Conservation (phyloP, 1,140 invertebrate genomes). For the Macrocentrus cingulum region DNA sequence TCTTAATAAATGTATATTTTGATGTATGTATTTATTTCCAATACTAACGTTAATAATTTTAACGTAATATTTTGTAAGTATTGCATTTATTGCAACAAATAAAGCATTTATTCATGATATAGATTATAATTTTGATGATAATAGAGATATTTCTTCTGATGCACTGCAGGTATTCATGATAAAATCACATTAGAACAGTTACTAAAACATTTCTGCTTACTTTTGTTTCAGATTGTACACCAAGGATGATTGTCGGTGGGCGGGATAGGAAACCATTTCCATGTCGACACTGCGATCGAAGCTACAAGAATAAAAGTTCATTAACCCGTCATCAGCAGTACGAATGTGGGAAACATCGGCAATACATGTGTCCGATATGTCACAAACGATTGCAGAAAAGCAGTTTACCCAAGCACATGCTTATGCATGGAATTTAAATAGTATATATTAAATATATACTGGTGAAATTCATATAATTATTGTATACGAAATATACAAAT, state of each 20-base stretch:
- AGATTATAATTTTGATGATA: too few species aligned
- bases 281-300: slow-evolving; percentile 51
- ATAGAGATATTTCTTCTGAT: too few species aligned
- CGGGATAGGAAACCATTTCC: slow-evolving; percentile 30
- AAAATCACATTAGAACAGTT: slow-evolving; percentile 14
- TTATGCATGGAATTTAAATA: slow-evolving; percentile 27
- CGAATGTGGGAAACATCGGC: slow-evolving; percentile 65
- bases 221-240: slow-evolving; percentile 43
- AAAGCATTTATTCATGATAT: too few species aligned
- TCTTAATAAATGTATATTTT: too few species aligned
- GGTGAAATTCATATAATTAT: too few species aligned
- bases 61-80: too few species aligned
- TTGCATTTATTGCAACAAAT: too few species aligned
- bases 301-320: slow-evolving; percentile 64
- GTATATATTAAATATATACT: slow-evolving; percentile 17
- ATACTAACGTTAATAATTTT: too few species aligned
- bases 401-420: slow-evolving; percentile 35
- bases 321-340: slow-evolving; percentile 65
- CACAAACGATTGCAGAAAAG: slow-evolving; percentile 55
- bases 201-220: slow-evolving; percentile 24
- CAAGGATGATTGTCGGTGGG: not conserved
- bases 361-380: slow-evolving; percentile 65
- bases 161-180: too few species aligned
- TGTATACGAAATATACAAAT: too few species aligned
- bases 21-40: too few species aligned